A percentile compares a stretch with the other conserved stretches of the same genome.
phyloP scores from a whole-genome alignment of 2,113 vertebrate species.

The Actinemys pallida region DNA sequence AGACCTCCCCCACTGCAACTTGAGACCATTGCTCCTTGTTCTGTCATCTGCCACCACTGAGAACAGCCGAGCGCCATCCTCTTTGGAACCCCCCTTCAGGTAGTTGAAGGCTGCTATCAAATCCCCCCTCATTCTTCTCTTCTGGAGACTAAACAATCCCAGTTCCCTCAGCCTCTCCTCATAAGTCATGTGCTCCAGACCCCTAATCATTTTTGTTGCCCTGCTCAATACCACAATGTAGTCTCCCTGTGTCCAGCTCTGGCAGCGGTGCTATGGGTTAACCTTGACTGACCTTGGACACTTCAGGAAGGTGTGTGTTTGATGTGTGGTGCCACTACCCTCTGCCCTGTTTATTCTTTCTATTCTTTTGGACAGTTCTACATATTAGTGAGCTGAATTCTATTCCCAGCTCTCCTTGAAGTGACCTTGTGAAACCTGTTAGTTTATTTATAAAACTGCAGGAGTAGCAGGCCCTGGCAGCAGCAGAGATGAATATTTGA shows the following conservation, averaged over 20 bases:
- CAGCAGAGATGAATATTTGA: background rate
- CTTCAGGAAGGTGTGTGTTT: background rate
- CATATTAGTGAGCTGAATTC: background rate
- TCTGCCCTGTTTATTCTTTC: background rate
- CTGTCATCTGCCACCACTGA: too few relatives aligned
- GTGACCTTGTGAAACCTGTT: background rate
- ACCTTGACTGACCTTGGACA: background rate
- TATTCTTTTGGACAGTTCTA: background rate
- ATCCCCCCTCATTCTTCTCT: too few relatives aligned
- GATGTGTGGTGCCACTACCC: background rate
- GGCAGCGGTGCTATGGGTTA: background rate
- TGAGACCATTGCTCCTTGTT: too few relatives aligned
- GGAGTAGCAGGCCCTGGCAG: background rate
- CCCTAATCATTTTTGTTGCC: too few relatives aligned
- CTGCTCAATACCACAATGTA: too few relatives aligned
- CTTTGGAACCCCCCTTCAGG: too few relatives aligned
- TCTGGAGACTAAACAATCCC: too few relatives aligned
- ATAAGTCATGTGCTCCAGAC: too few relatives aligned
- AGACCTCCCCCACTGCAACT: too few relatives aligned
- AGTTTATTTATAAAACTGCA: background rate
- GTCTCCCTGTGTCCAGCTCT: background rate
- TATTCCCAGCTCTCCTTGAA: background rate
- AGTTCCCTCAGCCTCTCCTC: too few relatives aligned
- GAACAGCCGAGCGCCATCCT: too few relatives aligned
- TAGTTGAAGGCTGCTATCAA: too few relatives aligned